phyloP scores from a whole-genome alignment of 2,888 invertebrate species.

The Oxytorus armatus region DNA sequence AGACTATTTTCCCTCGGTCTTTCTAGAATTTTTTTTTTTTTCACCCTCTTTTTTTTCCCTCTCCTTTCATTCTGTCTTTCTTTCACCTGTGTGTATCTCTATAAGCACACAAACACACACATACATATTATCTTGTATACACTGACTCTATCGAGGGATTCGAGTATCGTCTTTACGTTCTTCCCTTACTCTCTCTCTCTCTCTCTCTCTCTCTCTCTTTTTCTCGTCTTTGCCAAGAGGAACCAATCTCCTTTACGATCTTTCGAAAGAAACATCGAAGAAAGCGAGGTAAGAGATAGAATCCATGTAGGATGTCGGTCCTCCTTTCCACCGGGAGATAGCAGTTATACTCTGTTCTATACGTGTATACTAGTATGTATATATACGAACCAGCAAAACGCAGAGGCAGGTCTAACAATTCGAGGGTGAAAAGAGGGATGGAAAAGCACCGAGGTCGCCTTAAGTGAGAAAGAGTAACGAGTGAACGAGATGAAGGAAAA shows the following conservation, averaged over 20 bases:
- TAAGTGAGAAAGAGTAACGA: conserved; percentile 47
- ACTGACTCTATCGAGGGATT: conserved; percentile 59
- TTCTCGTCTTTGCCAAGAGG: conserved; percentile 42
- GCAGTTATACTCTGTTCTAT: conserved; percentile 23
- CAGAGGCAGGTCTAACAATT: conserved; percentile 48
- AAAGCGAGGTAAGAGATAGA: conserved; percentile 55
- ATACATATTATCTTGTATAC: conserved; percentile 29
- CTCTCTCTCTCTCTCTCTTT: conserved; percentile 31
- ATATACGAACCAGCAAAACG: conserved; percentile 36
- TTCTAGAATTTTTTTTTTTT: conserved; percentile 19
- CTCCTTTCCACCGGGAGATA: conserved; percentile 27
- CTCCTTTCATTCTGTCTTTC: conserved; percentile 14
- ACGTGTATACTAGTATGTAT: conserved; percentile 2
- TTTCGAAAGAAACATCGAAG: conserved; percentile 61
- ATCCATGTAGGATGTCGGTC: conserved; percentile 46
- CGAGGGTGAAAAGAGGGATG: conserved; percentile 47
- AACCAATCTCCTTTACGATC: conserved; percentile 66
- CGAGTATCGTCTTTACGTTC: conserved; percentile 52
- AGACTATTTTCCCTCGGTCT: conserved; percentile 50
- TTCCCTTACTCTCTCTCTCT: conserved; percentile 11
- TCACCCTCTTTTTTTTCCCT: background rate
- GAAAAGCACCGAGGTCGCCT: conserved; percentile 58
- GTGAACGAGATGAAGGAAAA: conserved; percentile 35
- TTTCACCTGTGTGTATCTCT: conserved; percentile 11
- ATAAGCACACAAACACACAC: conserved; percentile 3